A percentile compares a stretch with the other conserved stretches of the same genome.
phyloP scores from a whole-genome alignment of 2,113 vertebrate genomes.

The Pangasianodon hypophthalmus region DNA sequence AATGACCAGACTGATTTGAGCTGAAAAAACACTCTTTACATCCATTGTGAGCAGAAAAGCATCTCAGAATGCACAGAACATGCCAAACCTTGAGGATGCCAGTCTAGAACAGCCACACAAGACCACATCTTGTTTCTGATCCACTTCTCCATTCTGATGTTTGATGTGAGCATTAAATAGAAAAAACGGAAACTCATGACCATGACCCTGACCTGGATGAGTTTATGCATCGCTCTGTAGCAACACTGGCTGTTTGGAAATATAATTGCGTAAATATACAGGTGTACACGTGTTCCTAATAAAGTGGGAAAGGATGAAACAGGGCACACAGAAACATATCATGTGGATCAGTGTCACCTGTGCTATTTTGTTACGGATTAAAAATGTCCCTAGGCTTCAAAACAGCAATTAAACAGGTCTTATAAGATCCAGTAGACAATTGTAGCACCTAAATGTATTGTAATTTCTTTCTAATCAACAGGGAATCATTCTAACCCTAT shows the following conservation, averaged over 20 bases:
- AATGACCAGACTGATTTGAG: neutral
- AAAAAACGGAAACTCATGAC: neutral
- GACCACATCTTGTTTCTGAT: neutral
- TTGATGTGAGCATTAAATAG: neutral
- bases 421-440: neutral
- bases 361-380: neutral
- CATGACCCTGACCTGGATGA: neutral
- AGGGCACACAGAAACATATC: neutral
- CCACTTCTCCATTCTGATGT: neutral
- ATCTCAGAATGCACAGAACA: neutral
- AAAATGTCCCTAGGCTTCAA: neutral
- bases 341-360: neutral
- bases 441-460: neutral
- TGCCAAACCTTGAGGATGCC: neutral
- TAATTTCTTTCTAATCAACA: neutral
- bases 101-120: neutral
- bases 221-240: neutral
- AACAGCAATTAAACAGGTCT: neutral
- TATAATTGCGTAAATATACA: neutral
- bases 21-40: neutral
- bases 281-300: neutral
- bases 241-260: neutral
- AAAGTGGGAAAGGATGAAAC: neutral
- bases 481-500: slow-evolving; percentile 1
- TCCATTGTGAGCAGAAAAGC: neutral